These are phyloP conservation scores for Mionectes macconnelli DNA, from an alignment of 2,113 vertebrate species.

Conservation along the genomic window DNA sequence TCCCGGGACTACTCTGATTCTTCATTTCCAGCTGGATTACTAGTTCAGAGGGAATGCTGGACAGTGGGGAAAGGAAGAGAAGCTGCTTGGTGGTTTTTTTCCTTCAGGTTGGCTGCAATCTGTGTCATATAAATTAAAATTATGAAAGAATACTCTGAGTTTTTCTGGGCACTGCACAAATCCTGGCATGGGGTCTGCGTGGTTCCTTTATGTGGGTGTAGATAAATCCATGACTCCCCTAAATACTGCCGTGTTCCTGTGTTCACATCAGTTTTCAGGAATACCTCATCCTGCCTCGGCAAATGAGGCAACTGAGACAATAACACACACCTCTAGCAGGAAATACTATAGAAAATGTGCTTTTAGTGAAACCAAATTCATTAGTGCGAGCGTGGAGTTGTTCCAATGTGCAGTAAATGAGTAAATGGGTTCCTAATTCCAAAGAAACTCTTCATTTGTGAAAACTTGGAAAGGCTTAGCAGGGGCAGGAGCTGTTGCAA, in stretches of 20 bases:
- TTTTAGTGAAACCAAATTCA: no score
- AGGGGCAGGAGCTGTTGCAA: not conserved
- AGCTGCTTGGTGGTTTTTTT: not conserved
- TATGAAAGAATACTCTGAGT: not conserved
- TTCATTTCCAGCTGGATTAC: not conserved
- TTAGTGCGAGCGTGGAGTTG: not conserved
- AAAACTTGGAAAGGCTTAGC: not conserved
- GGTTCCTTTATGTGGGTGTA: not conserved
- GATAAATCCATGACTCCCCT: not conserved
- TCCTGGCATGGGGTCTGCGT: accelerated
- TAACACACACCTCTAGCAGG: accelerated
- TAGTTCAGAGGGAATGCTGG: not conserved
- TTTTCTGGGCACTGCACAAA: not conserved
- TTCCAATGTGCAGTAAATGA: not conserved
- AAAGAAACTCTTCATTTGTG: not conserved
- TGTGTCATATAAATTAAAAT: not conserved
- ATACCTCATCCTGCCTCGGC: accelerated
- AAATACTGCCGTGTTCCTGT: accelerated
- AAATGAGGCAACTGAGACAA: not conserved
- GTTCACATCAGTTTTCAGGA: not conserved
- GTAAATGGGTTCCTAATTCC: not conserved
- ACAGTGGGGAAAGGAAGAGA: not conserved
- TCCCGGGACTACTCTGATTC: not conserved
- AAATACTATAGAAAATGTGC: not conserved
- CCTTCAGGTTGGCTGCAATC: not conserved